A percentile compares a stretch with the other conserved stretches of the same genome.
These are phyloP conservation scores for Gobiocypris rarus DNA, from an alignment of 2,113 vertebrate genomes.

Conservation along the genomic window DNA sequence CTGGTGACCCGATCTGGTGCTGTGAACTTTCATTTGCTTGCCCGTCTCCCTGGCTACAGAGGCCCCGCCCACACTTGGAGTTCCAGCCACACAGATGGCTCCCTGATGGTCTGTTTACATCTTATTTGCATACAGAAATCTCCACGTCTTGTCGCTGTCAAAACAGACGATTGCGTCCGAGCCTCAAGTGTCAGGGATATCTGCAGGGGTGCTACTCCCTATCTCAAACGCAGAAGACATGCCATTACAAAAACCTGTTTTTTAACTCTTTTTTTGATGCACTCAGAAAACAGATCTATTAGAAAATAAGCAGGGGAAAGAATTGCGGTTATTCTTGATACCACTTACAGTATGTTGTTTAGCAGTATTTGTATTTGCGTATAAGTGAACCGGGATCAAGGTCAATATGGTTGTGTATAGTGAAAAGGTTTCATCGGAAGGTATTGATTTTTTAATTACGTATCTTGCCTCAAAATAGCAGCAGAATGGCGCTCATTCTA, in stretches of 20 bases:
- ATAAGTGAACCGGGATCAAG: slow-evolving; percentile 9
- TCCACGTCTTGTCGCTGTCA: slow-evolving; percentile 51
- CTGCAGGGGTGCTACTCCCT: slow-evolving; percentile 30
- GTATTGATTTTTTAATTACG: slow-evolving; percentile 65
- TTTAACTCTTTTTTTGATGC: background rate
- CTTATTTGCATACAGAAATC: slow-evolving; percentile 55
- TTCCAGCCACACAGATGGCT: slow-evolving; percentile 43
- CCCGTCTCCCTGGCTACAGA: slow-evolving; percentile 39
- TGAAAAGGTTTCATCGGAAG: slow-evolving; percentile 59
- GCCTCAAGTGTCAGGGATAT: slow-evolving; percentile 23
- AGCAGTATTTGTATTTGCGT: slow-evolving; percentile 8
- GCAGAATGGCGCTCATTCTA: slow-evolving; percentile 47
- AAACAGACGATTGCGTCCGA: slow-evolving; percentile 44
- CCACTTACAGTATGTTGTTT: slow-evolving; percentile 21
- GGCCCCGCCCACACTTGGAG: slow-evolving; percentile 27
- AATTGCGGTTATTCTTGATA: background rate
- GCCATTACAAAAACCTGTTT: background rate
- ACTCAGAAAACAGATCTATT: background rate
- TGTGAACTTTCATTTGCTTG: slow-evolving; percentile 22
- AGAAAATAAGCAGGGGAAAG: background rate
- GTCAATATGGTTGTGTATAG: slow-evolving; percentile 58
- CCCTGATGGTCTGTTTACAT: slow-evolving; percentile 58
- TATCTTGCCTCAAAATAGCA: slow-evolving; percentile 38
- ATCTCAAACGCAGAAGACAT: slow-evolving; percentile 27
- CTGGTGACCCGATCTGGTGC: slow-evolving; percentile 45